phyloP scores from a whole-genome alignment of 2,113 vertebrate genomes.

The Albula glossodonta region DNA sequence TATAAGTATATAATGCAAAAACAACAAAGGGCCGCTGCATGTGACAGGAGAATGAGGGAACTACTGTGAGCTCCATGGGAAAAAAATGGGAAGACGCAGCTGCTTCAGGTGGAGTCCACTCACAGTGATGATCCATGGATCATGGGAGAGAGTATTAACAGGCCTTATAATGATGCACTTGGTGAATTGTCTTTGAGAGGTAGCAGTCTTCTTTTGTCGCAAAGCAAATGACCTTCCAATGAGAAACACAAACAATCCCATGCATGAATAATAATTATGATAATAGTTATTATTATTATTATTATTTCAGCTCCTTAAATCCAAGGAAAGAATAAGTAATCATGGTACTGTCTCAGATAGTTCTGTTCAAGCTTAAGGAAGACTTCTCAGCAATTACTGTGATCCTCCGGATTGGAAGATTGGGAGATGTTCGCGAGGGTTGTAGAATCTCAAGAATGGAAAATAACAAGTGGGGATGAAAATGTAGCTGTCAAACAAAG shows the following conservation, averaged over 20 bases:
- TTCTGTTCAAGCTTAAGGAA: conserved; percentile 11
- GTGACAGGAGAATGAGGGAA: not conserved
- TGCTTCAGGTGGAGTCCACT: not conserved
- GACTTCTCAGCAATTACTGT: conserved; percentile 13
- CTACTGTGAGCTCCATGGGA: not conserved
- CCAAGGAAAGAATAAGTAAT: conserved; percentile 9
- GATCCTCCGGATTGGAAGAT: conserved; percentile 8
- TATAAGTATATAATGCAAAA: not conserved
- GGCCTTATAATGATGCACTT: conserved; percentile 4
- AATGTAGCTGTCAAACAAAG: not conserved
- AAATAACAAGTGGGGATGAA: not conserved
- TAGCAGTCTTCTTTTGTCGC: conserved; percentile 1
- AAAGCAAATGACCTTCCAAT: conserved; percentile 10
- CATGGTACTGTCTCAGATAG: conserved; percentile 13
- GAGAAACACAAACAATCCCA: conserved; percentile 18
- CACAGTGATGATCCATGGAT: not conserved
- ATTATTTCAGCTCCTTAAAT: conserved; percentile 24
- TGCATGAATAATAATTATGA: not conserved
- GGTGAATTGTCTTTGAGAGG: not conserved
- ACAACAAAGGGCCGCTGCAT: not conserved
- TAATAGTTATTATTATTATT: not conserved
- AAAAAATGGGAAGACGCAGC: not conserved
- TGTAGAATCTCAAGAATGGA: not conserved
- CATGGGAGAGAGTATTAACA: not conserved
- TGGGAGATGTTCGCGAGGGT: not conserved